phyloP scores from a whole-genome alignment of 2,797 vertebrate genomes.

The Oreochromis grahami region DNA sequence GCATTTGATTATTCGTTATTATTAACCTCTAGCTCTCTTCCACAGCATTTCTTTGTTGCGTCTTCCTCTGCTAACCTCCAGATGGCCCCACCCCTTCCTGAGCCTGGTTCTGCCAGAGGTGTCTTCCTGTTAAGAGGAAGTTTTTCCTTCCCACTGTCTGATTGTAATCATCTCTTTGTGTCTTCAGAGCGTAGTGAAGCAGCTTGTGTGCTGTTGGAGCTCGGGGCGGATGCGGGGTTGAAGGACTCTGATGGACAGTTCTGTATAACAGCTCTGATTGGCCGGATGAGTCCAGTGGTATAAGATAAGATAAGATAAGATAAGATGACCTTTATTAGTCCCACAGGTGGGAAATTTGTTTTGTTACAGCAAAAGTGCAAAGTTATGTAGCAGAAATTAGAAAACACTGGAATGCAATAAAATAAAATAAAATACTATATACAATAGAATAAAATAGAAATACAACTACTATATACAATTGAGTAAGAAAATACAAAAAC shows the following conservation, averaged over 20 bases:
- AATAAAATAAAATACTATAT: no score
- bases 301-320: no score
- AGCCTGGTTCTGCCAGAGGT: neutral
- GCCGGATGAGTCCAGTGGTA: conserved; percentile 67
- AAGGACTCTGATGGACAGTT: conserved; percentile 69
- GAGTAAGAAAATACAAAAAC: no score
- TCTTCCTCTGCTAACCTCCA: neutral
- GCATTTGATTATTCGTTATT: neutral
- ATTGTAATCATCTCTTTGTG: neutral
- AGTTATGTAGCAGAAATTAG: no score
- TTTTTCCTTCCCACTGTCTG: neutral
- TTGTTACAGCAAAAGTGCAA: no score
- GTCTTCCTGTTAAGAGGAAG: neutral
- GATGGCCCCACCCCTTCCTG: neutral
- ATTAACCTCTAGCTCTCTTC: neutral
- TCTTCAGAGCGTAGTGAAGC: conserved; percentile 63
- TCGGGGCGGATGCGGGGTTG: conserved; percentile 62
- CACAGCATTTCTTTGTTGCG: neutral
- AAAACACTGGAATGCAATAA: no score
- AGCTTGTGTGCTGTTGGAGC: conserved; percentile 55
- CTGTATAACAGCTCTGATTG: conserved; percentile 71
- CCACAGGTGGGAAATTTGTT: no score
- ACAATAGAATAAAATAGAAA: no score
- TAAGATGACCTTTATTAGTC: no score
- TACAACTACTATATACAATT: no score